A percentile compares a stretch with the other conserved stretches of the same genome.
Conservation (phyloP, 2,888 invertebrate genomes). For the Mythimna ferrago region DNA sequence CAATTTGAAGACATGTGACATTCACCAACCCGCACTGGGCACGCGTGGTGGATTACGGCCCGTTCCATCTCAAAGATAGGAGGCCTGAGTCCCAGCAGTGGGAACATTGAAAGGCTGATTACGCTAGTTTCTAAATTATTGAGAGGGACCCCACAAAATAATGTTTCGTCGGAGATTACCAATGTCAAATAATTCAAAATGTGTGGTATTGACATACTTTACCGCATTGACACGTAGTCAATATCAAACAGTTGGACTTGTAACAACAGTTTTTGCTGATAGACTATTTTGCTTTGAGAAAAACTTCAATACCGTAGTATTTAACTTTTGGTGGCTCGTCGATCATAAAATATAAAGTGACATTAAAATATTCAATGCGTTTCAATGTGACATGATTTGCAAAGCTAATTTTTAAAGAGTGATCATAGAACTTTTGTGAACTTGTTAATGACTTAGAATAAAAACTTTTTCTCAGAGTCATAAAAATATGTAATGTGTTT, state of each 20-base stretch:
- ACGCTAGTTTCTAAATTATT: too few relatives aligned
- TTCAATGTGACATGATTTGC: background rate
- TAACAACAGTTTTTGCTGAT: background rate
- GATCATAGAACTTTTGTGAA: background rate
- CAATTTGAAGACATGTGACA: too few relatives aligned
- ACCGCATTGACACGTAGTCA: background rate
- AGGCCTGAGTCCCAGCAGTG: too few relatives aligned
- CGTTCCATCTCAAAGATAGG: too few relatives aligned
- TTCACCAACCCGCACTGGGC: too few relatives aligned
- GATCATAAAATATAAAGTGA: background rate
- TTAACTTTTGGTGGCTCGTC: background rate
- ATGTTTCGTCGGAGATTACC: too few relatives aligned
- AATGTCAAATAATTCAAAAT: too few relatives aligned
- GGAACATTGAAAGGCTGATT: too few relatives aligned
- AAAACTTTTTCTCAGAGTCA: background rate
- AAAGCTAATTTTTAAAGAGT: background rate
- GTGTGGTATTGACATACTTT: too few relatives aligned
- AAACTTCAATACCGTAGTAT: background rate
- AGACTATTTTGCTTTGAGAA: background rate
- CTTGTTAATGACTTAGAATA: constrained; percentile 12
- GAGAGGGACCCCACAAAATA: too few relatives aligned
- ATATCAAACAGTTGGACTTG: background rate
- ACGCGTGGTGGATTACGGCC: too few relatives aligned
- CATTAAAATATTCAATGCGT: background rate
- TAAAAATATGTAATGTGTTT: constrained; percentile 7